Evolutionary conservation across 2,888 invertebrate genomes (phyloP), one percentile per base, ranked within the genome.

Genomic region (Tiliacea citrago): DNA sequence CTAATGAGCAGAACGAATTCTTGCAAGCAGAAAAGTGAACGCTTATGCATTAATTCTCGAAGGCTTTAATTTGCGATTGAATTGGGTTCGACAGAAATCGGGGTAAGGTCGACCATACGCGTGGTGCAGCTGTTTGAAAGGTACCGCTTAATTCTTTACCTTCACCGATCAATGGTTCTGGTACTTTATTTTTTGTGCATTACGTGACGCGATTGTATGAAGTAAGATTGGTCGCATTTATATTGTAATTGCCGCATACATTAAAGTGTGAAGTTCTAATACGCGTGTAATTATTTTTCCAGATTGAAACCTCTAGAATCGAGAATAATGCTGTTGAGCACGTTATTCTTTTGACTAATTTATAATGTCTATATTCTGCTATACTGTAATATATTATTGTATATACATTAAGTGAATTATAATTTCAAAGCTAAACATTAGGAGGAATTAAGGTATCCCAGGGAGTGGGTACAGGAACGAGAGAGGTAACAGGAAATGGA

Each of bases 101-200:
- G 92, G 89, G 91, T 94, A 93, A 95, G 95, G 95, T 90, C 94
- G 86, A 83, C 49, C 75, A 62, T 75, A 88, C 90, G 91, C 90
- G 90, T 92, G 90, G 88, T 82, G 85, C 88, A 86, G 81, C 79
- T 83, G 86, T 88, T 91, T 83, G 88, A 90, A 90, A 89, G 88
- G 87, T 88, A 88, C 79, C 81, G 79, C 80, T 89, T 88, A 84
- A 78, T 84, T 88, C 79, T 86, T 91, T 90, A 88, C 92, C 90
- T 92, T 93, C 90, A 88, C 86, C 79, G 81, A 84, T 86, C 87
- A 88, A 86, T 85, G 81, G 67, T 65, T 86, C 84, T 86, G 86
- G 86, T 87, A 86, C 83, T 89, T 88, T 82, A 87, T 88, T 90
- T 90, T 87, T 83, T 73, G 79, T 86, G 82, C 80, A 85, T 85